phyloP scores from a whole-genome alignment of 2,113 vertebrate species.

The Chloropsis cyanopogon region DNA sequence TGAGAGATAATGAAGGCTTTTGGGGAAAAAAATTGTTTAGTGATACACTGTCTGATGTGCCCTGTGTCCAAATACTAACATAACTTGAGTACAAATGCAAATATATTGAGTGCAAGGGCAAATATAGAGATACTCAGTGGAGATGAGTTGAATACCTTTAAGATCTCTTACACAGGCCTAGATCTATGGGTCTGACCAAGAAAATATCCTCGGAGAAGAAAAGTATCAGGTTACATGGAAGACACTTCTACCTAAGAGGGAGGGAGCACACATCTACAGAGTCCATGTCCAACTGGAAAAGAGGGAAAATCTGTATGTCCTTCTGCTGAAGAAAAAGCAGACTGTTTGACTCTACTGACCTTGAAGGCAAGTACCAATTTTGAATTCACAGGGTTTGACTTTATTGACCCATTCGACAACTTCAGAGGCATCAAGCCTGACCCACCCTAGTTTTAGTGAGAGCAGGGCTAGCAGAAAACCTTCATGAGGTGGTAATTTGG shows the following conservation, averaged over 20 bases:
- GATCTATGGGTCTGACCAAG: not conserved
- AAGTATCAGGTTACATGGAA: not conserved
- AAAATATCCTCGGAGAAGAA: not conserved
- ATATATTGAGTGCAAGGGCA: not conserved
- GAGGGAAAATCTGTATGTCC: not conserved
- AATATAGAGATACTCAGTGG: not conserved
- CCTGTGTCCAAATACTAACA: not conserved
- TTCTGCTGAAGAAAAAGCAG: not conserved
- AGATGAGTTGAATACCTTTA: not conserved
- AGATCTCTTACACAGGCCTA: not conserved
- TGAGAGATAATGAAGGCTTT: not conserved
- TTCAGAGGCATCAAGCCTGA: not conserved
- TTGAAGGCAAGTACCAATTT: not conserved
- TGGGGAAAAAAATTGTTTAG: not conserved
- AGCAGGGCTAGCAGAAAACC: not conserved
- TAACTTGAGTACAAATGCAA: not conserved
- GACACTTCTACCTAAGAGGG: not conserved
- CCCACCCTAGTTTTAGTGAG: not conserved
- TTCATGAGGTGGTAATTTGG: not conserved
- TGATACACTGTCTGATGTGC: not conserved
- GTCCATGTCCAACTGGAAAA: not conserved
- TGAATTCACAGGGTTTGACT: not conserved
- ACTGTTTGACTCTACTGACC: not conserved
- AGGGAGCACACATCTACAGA: not conserved
- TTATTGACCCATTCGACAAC: not conserved